Base-by-base conservation (phyloP, 2,113 vertebrate genomes). In the Ceyx margarethae region DNA sequence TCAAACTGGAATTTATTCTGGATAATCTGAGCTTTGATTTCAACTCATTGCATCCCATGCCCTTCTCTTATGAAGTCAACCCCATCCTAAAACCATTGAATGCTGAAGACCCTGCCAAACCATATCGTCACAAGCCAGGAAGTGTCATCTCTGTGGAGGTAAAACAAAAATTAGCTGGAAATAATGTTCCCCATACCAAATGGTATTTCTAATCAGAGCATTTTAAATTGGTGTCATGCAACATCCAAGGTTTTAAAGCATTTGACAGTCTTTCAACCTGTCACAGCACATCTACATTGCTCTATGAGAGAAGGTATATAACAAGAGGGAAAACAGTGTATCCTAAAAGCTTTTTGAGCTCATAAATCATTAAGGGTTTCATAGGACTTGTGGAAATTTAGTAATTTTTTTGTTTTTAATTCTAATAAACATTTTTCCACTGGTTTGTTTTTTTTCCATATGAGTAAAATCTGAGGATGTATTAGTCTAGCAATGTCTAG, bases 111-210 rank as follows among this genome's bases (percentile, higher is more conserved):
- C 98, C 98, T 37, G 95, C 95, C 81, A 97, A 97, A 43, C 98
- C 98, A 0, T 99, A 99, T 96, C 98, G 98, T 58, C 99, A 99
- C 97, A 99, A 99, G 91, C 99, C 99, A 0, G 99, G 99, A 77
- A 99, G 99, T 13, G 98, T 99, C 97, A 98, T 99, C 62, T 99
- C 99, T 57, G 98, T 99, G 74, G 99, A 99, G 99, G 99, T 99
- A 96, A 66, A 57, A 71, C 17, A 74, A n/a, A 79, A 92, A 26
- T 5, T 31, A 71, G 10, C 15, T 78, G 61, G 14, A 86, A 64
- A 46, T 71, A 28, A n/a, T 33, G 16, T 53, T 79, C 10, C 15
- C 86, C 42, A 3, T 58, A 19, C 15, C 25, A 13, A 13, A 75
- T 66, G 42, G 17, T n/a, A 17, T 46, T 64, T 68, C 33, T 14